These are phyloP conservation scores for Dascyllus trimaculatus DNA, from an alignment of 2,113 vertebrate genomes.

Conservation along the genomic window DNA sequence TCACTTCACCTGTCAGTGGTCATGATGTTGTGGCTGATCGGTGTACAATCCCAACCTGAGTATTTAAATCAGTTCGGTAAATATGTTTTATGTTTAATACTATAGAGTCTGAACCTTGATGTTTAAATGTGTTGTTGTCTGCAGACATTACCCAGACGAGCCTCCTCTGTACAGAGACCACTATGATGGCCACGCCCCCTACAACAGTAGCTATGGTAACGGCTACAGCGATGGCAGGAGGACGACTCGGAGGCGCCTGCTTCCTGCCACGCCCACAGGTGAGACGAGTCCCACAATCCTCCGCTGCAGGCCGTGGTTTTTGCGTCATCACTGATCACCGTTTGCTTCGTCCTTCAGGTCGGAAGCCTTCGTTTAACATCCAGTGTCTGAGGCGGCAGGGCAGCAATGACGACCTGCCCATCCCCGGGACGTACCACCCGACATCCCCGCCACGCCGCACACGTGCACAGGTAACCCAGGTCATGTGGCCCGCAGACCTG, in stretches of 20 bases:
- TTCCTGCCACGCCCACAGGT: slow-evolving; percentile 92
- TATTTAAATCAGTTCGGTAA: too few relatives aligned
- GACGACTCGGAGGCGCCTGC: slow-evolving; percentile 84
- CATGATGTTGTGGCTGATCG: too few relatives aligned
- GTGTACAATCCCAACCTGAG: too few relatives aligned
- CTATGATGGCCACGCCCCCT: slow-evolving; percentile 59
- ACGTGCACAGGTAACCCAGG: slow-evolving; percentile 75
- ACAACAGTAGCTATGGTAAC: slow-evolving; percentile 69
- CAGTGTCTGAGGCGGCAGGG: slow-evolving; percentile 92
- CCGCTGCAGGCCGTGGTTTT: too few relatives aligned
- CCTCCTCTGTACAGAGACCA: slow-evolving; percentile 65
- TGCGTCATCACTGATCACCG: background rate
- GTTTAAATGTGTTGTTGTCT: background rate
- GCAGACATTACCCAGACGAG: slow-evolving; percentile 71
- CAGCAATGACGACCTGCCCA: slow-evolving; percentile 92
- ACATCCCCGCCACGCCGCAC: slow-evolving; percentile 77
- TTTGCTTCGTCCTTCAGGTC: slow-evolving; percentile 76
- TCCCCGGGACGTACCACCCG: slow-evolving; percentile 92
- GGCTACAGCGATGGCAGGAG: slow-evolving; percentile 67
- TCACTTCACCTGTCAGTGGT: too few relatives aligned
- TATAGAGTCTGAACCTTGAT: too few relatives aligned
- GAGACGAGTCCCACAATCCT: background rate
- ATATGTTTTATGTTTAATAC: too few relatives aligned
- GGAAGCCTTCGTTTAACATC: slow-evolving; percentile 91
- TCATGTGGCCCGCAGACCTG: too few relatives aligned